Evolutionary conservation across 1,140 invertebrate species (phyloP), one percentile per base, ranked within the genome.

Genomic region (Bombus vancouverensis): DNA sequence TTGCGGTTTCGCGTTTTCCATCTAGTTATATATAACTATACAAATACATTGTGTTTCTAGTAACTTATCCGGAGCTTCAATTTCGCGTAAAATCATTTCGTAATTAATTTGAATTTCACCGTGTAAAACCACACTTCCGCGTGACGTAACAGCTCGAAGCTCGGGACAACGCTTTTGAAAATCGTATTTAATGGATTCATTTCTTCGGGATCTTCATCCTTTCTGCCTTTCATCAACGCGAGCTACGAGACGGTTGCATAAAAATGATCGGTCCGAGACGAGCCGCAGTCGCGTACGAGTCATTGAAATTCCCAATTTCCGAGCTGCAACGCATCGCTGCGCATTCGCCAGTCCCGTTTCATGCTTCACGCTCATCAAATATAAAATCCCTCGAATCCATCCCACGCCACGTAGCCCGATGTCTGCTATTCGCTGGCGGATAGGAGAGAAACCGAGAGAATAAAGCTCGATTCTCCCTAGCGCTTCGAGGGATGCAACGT

Each of bases 301-400:
- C 88, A 90, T 79, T 86, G 84, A 83, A 82, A 80, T 82, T 88
- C 66, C 72, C 88, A 90, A 90, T 90, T 89, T 90, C 76, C 85
- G 53, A 25, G 62, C 32, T 47, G 62, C 59, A 83, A 90, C 83
- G 84, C 89, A 83, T 75, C 89, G 84, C 78, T 85, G 88, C 83
- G 78, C 83, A 86, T 81, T 81, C 53, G 32, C 66, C 77, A 68
- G 44, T 42, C 76, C 79, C 53, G 83, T 90, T 86, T 73, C 83
- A 81, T 86, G 86, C 83, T 80, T 88, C 86, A 59, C 80, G 53
- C 86, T 80, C 86, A 68, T 87, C 89, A 75, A 80, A 82, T 83
- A 82, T 86, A 86, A 90, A 90, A 90, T 85, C 86, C 83, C 72
- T 62, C 42, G 47, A 88, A 90, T 89, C 83, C 85, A 74, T 83